These are phyloP conservation scores for Meloe dianella DNA, from an alignment of 2,888 invertebrate genomes.

Conservation along the genomic window DNA sequence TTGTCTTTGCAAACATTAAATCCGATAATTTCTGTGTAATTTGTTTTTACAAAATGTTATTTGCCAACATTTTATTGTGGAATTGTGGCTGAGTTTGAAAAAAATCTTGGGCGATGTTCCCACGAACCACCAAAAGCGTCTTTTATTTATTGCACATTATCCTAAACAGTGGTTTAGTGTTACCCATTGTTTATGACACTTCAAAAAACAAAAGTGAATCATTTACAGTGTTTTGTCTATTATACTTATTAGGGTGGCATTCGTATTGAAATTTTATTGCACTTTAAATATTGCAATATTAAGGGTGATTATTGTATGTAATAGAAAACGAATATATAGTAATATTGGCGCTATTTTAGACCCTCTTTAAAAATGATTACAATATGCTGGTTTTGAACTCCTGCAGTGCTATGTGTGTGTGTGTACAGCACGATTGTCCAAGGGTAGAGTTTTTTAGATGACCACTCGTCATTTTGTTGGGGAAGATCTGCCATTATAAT, in stretches of 20 bases:
- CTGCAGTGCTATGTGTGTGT: slow-evolving; percentile 48
- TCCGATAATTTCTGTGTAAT: not conserved
- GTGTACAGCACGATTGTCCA: slow-evolving; percentile 35
- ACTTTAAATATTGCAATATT: slow-evolving; percentile 31
- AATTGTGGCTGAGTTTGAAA: not conserved
- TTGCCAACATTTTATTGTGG: not conserved
- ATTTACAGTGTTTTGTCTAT: slow-evolving; percentile 58
- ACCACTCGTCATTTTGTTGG: slow-evolving; percentile 43
- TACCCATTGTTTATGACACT: slow-evolving; percentile 59
- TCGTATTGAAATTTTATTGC: slow-evolving; percentile 20
- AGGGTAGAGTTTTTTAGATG: slow-evolving; percentile 45
- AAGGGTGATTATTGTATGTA: slow-evolving; percentile 36
- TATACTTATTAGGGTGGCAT: slow-evolving; percentile 47
- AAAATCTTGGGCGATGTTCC: slow-evolving; percentile 42
- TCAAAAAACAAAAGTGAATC: slow-evolving; percentile 59
- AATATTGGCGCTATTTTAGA: slow-evolving; percentile 40
- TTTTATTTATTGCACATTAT: slow-evolving; percentile 53
- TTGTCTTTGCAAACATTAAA: slow-evolving; percentile 21
- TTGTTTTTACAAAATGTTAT: not conserved
- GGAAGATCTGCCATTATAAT: slow-evolving; percentile 12
- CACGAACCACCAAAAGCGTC: slow-evolving; percentile 50
- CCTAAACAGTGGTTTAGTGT: slow-evolving; percentile 59
- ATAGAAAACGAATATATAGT: slow-evolving; percentile 42
- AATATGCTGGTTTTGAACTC: slow-evolving; percentile 44
- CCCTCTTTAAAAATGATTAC: slow-evolving; percentile 33